Evolutionary conservation across 2,113 vertebrate species (phyloP).

Genomic region (Rhea americana): DNA sequence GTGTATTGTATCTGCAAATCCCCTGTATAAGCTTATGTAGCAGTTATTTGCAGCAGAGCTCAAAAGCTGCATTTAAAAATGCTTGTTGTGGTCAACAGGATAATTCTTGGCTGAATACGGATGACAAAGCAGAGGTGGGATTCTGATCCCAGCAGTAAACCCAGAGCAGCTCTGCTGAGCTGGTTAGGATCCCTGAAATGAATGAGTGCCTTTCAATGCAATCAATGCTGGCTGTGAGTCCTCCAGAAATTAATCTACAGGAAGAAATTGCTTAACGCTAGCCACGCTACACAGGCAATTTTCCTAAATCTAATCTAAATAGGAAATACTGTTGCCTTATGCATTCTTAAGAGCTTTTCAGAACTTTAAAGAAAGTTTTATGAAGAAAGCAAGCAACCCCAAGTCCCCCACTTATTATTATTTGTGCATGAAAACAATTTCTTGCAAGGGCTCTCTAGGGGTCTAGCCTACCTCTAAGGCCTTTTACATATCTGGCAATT

Average conservation of each 20-base stretch:
- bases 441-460: neutral
- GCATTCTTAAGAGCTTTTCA: neutral
- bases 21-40: accelerated
- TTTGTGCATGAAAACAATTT: neutral
- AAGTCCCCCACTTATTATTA: neutral
- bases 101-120: accelerated
- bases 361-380: neutral
- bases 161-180: neutral
- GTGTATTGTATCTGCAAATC: accelerated
- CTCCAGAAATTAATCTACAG: neutral
- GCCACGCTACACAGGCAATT: accelerated
- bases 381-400: neutral
- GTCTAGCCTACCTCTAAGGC: neutral
- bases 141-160: neutral
- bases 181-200: neutral
- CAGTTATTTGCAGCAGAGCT: accelerated
- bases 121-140: neutral
- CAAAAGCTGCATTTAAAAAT: accelerated
- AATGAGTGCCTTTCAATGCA: neutral
- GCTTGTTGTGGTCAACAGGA: accelerated
- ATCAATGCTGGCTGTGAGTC: neutral
- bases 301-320: neutral
- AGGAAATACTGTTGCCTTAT: neutral
- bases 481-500: neutral
- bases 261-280: accelerated